A percentile compares a stretch with the other conserved stretches of the same genome.
phyloP scores from a whole-genome alignment of 30 jellyfish, hydroid and myxozoan species.

The Cassiopea xamachana region DNA sequence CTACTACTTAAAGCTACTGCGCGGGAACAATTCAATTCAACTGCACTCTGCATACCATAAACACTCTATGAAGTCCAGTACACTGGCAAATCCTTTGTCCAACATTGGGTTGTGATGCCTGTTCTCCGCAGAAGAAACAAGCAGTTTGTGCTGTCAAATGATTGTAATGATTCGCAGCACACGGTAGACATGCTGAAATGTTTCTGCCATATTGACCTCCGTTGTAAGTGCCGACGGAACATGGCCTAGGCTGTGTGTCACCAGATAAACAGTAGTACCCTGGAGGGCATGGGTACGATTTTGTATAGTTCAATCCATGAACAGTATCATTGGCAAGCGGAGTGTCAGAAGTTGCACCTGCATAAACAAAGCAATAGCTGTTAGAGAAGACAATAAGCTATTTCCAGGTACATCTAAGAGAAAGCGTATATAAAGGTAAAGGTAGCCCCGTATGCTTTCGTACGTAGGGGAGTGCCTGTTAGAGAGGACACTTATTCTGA shows the following conservation, averaged over 20 bases:
- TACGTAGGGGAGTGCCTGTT: too few species aligned
- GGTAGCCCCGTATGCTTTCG: too few species aligned
- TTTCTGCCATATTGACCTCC: constrained; percentile 57
- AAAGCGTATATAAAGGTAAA: too few species aligned
- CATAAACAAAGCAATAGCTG: background rate
- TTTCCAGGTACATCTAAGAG: too few species aligned
- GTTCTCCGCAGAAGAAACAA: constrained; percentile 94
- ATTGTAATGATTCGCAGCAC: constrained; percentile 82
- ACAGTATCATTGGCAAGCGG: constrained; percentile 82
- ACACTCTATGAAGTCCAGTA: constrained; percentile 86
- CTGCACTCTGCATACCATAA: constrained; percentile 66
- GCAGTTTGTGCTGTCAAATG: constrained; percentile 87
- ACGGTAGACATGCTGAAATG: constrained; percentile 72
- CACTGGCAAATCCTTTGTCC: constrained; percentile 87
- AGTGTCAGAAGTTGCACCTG: constrained; percentile 91
- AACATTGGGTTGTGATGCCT: constrained; percentile 80
- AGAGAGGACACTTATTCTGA: too few species aligned
- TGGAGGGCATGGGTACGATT: constrained; percentile 93
- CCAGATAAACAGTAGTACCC: constrained; percentile 95
- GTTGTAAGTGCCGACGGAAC: constrained; percentile 89
- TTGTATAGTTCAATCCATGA: constrained; percentile 83
- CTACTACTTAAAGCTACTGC: too few species aligned
- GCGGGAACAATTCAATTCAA: too few species aligned
- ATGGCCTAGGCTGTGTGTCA: constrained; percentile 73
- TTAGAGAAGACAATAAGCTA: background rate